phyloP scores from a whole-genome alignment of 2,113 vertebrate species.

The Hassar affinis region DNA sequence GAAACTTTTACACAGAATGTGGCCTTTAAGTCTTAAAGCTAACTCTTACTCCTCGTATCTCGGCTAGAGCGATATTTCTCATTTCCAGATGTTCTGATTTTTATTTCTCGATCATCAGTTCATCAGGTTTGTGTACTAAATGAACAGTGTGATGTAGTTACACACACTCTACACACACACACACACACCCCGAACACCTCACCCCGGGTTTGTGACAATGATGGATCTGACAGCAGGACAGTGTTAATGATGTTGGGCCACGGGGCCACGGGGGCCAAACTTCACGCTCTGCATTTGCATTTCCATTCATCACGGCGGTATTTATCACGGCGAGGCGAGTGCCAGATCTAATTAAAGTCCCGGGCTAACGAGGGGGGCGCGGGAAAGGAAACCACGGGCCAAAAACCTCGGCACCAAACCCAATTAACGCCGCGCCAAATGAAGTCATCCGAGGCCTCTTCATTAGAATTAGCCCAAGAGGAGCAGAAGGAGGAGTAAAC shows the following conservation, averaged over 20 bases:
- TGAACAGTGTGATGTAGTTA: not conserved
- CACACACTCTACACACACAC: too few relatives aligned
- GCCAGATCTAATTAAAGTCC: conserved; percentile 99
- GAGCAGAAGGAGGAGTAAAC: conserved; percentile 54
- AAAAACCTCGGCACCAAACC: conserved; percentile 81
- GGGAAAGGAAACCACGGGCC: conserved; percentile 42
- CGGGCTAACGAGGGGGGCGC: conserved; percentile 78
- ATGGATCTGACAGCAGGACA: conserved; percentile 92
- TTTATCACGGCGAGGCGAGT: conserved; percentile 91
- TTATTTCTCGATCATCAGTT: not conserved
- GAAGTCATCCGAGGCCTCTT: conserved; percentile 81
- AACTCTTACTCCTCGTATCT: too few relatives aligned
- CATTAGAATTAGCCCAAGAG: conserved; percentile 75
- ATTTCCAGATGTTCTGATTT: too few relatives aligned
- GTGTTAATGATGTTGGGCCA: conserved; percentile 89
- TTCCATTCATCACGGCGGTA: conserved; percentile 94
- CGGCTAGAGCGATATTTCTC: too few relatives aligned
- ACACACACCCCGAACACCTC: not conserved
- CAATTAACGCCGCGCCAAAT: conserved; percentile 88
- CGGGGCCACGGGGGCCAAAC: conserved; percentile 85
- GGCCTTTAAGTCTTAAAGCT: too few relatives aligned
- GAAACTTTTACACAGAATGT: too few relatives aligned
- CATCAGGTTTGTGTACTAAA: not conserved
- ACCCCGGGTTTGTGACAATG: conserved; percentile 78
- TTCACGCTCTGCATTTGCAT: conserved; percentile 89